Percentiles rank a stretch among this genome's conserved stretches.
phyloP scores from a whole-genome alignment of 1,140 invertebrate genomes.

The Pseudomyrmex dendroicus region DNA sequence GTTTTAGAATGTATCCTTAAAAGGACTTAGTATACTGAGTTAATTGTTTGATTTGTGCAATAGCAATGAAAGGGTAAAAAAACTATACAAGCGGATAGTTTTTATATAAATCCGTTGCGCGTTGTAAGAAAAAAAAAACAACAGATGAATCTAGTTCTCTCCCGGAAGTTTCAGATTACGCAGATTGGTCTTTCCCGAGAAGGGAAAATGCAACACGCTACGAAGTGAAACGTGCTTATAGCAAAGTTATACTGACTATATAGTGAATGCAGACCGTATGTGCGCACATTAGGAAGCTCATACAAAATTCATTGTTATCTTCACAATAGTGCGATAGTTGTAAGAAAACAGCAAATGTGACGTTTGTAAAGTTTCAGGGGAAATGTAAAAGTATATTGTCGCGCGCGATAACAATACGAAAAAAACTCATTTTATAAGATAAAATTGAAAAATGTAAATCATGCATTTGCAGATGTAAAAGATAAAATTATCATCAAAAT shows the following conservation, averaged over 20 bases:
- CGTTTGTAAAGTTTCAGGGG: conserved; percentile 17
- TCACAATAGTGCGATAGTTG: conserved; percentile 4
- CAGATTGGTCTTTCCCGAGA: conserved; percentile 47
- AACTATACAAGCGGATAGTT: not conserved
- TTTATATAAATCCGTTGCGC: conserved; percentile 3
- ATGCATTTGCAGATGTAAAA: not conserved
- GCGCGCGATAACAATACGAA: not conserved
- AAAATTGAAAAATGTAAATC: not conserved
- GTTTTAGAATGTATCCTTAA: no score
- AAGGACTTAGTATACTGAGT: no score
- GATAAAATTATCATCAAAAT: conserved; percentile 12
- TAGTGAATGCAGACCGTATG: conserved; percentile 1
- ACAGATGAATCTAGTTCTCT: conserved; percentile 62
- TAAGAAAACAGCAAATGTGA: not conserved
- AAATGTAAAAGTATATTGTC: not conserved
- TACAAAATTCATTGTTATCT: conserved; percentile 49
- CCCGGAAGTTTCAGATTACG: conserved; percentile 74
- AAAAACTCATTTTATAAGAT: not conserved
- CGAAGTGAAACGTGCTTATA: conserved; percentile 44
- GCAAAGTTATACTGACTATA: not conserved
- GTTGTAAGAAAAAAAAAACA: no score
- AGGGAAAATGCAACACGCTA: conserved; percentile 21
- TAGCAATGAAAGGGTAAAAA: not conserved
- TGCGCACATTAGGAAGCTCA: conserved; percentile 26
- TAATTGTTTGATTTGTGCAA: no score